A percentile compares a stretch with the other conserved stretches of the same genome.
Evolutionary conservation across 2,797 vertebrate species (phyloP).

Genomic region (Triplophysa yarkandensis): DNA sequence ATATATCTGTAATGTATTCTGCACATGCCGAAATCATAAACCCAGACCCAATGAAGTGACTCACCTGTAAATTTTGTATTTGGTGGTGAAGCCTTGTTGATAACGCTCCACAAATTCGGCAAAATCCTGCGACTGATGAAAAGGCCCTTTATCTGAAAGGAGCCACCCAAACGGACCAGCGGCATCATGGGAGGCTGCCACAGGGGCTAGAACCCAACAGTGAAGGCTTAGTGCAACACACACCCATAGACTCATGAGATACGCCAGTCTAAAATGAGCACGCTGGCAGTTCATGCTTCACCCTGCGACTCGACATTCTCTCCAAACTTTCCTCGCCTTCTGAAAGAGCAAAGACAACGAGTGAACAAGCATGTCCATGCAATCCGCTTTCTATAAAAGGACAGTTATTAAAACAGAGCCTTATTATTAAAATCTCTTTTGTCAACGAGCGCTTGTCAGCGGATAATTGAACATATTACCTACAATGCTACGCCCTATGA

Average conservation of each 20-base stretch:
- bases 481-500: no score
- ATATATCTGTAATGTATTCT: neutral
- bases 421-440: no score
- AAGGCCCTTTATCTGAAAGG: conserved; percentile 96
- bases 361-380: conserved; percentile 4
- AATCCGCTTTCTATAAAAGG: no score
- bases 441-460: no score
- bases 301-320: conserved; percentile 94
- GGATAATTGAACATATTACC: no score
- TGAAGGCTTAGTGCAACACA: conserved; percentile 92
- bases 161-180: conserved; percentile 92
- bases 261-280: conserved; percentile 91
- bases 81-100: conserved; percentile 95
- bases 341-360: conserved; percentile 52
- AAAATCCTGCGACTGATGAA: conserved; percentile 95
- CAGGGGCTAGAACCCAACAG: conserved; percentile 80
- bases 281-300: conserved; percentile 97
- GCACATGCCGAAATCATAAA: neutral
- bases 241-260: conserved; percentile 98
- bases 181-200: conserved; percentile 86
- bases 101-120: conserved; percentile 95
- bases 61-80: conserved; percentile 99
- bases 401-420: no score
- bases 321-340: conserved; percentile 62
- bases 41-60: conserved; percentile 27